Evolutionary conservation across 1,140 invertebrate genomes (phyloP).

Genomic region (Ectropis grisescens): DNA sequence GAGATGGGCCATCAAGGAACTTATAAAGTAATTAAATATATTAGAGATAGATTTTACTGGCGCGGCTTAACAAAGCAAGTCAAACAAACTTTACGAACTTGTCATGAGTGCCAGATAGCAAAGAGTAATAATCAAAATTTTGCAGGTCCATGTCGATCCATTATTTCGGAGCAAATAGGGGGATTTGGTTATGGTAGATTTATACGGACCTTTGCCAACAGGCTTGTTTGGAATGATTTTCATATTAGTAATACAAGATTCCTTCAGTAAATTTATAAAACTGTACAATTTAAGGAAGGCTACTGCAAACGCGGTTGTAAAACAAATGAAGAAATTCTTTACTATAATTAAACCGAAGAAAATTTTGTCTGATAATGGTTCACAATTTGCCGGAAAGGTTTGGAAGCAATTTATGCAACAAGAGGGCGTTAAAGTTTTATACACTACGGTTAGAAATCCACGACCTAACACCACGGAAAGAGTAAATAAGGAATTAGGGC

Average conservation of each 20-base stretch:
- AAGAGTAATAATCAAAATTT: constrained; percentile 8
- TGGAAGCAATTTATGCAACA: constrained; percentile 5
- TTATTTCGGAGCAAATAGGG: constrained; percentile 10
- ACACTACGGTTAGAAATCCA: constrained; percentile 29
- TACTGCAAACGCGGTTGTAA: constrained; percentile 13
- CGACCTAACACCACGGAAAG: constrained; percentile 25
- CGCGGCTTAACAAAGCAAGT: constrained; percentile 12
- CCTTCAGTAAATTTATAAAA: constrained; percentile 32
- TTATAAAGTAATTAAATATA: constrained; percentile 25
- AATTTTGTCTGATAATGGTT: constrained; percentile 18
- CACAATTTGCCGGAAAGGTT: constrained; percentile 10
- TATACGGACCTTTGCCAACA: constrained; percentile 26
- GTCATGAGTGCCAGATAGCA: constrained; percentile 15
- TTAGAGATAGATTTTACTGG: constrained; percentile 27
- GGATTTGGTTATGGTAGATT: constrained; percentile 30
- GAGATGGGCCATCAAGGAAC: constrained; percentile 33
- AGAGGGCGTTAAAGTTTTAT: constrained; percentile 11
- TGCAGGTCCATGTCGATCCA: constrained; percentile 11
- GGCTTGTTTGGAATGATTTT: constrained; percentile 14
- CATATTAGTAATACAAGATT: constrained; percentile 31
- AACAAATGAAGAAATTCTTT: constrained; percentile 8
- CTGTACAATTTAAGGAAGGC: constrained; percentile 29
- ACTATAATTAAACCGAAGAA: constrained; percentile 7
- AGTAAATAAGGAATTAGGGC: constrained; percentile 26
- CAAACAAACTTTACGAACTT: constrained; percentile 15